A percentile compares a stretch with the other conserved stretches of the same genome.
Conservation (phyloP, 2,888 invertebrate genomes). For the Notodonta dromedarius region DNA sequence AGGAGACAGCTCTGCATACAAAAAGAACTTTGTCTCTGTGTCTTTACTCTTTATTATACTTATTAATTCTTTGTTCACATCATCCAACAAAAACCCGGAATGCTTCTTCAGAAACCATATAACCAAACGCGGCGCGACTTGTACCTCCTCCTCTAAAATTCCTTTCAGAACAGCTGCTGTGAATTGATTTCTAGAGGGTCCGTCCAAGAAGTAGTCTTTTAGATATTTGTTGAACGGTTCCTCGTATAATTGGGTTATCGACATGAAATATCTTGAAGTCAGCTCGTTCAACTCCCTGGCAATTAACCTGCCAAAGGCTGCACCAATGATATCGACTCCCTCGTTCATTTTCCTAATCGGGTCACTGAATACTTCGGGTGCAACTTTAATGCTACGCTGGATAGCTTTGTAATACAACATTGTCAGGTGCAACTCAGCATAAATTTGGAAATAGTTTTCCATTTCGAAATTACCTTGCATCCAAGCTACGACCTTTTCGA, state of each 20-base stretch:
- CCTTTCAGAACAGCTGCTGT: constrained; percentile 17
- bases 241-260: constrained; percentile 50
- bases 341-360: constrained; percentile 36
- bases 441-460: constrained; percentile 48
- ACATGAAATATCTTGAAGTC: constrained; percentile 48
- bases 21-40: not conserved
- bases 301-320: constrained; percentile 52
- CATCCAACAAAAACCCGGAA: constrained; percentile 4
- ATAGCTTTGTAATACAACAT: constrained; percentile 61
- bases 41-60: constrained; percentile 6
- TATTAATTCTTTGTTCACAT: constrained; percentile 11
- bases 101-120: constrained; percentile 13
- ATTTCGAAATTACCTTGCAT: constrained; percentile 48
- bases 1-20: not conserved
- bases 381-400: constrained; percentile 44
- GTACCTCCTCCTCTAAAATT: constrained; percentile 19
- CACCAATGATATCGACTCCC: constrained; percentile 50
- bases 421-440: constrained; percentile 51
- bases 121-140: constrained; percentile 24
- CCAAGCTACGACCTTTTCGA: constrained; percentile 49
- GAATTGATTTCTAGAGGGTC: constrained; percentile 13
- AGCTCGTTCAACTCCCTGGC: constrained; percentile 49
- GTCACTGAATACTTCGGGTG: constrained; percentile 47
- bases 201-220: constrained; percentile 6
- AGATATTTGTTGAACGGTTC: constrained; percentile 39